Evolutionary conservation across 2,888 invertebrate species (phyloP), one percentile per base, ranked within the genome.

Genomic region (Tipula vernalis): DNA sequence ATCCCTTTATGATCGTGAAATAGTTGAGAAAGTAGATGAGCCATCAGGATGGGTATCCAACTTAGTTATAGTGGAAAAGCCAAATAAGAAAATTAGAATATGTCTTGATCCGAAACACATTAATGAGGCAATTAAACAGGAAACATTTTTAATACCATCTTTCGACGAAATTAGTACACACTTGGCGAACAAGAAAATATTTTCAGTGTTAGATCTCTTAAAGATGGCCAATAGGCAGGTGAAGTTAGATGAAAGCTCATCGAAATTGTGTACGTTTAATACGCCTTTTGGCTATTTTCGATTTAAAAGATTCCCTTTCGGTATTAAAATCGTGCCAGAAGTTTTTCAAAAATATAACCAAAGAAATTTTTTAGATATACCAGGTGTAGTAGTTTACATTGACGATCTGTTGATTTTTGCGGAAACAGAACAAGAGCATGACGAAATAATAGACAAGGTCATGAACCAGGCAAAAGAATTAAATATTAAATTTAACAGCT

Each of bases 201-300:
- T 57, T 4, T 57, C 57, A 57, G 57, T 88, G 18, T 85, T 88
- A 28, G 87, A 88, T n/a, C n/a, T 86, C 47, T 88, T 41, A 88
- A 88, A 83, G 85, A 87, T 39, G 88, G 88, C 5, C 87, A n/a
- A 87, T 86, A 87, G 87, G 87, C 88, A 88, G 83, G 87, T 88
- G 18, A 87, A 87, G 28, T 28, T 28, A 28, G 28, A 28, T 28
- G 28, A 28, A 28, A 28, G 28, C 28, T 28, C 28, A 28, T 28
- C 28, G 28, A 28, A 28, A 28, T 28, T 28, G 28, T 28, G 28
- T 28, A 28, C 28, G 28, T 28, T 28, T 28, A 28, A 28, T 28
- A 28, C 28, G 28, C 28, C 28, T 28, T 28, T 28, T 28, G 28
- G 28, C 2, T 86, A 83, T 85, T 88, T 87, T 86, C 57, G 87